Evolutionary conservation across 2,113 vertebrate species (phyloP).

Genomic region (Clarias batrachus): DNA sequence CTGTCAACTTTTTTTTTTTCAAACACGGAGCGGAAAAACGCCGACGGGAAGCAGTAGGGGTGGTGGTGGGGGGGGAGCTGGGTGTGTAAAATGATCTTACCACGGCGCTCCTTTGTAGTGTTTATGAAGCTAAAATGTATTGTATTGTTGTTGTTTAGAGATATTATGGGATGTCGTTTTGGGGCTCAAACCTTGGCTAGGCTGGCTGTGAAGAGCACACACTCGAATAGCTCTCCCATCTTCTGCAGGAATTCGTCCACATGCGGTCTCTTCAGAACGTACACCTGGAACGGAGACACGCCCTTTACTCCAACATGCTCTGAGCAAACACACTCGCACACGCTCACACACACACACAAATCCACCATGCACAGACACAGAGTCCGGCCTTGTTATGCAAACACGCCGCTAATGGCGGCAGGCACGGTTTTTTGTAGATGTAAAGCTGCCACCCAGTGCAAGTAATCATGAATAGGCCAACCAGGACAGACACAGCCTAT

Average conservation of each 20-base stretch:
- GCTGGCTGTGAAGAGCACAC: slow-evolving; percentile 97
- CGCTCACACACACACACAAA: neutral
- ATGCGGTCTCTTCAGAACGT: slow-evolving; percentile 93
- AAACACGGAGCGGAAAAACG: neutral
- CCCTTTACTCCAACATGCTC: neutral
- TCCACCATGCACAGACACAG: neutral
- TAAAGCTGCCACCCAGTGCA: slow-evolving; percentile 83
- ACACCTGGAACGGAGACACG: slow-evolving; percentile 78
- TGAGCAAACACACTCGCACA: neutral
- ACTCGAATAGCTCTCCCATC: slow-evolving; percentile 98
- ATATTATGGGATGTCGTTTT: slow-evolving; percentile 9
- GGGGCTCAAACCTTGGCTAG: slow-evolving; percentile 87
- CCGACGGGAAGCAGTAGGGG: neutral
- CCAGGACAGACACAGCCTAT: slow-evolving; percentile 93
- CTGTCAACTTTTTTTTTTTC: neutral
- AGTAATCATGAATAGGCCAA: slow-evolving; percentile 99
- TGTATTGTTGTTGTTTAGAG: too few relatives aligned
- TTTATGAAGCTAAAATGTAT: neutral
- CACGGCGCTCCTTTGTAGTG: neutral
- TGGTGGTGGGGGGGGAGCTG: too few relatives aligned
- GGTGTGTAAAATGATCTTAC: too few relatives aligned
- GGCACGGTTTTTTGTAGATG: slow-evolving; percentile 14
- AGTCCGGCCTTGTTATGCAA: neutral
- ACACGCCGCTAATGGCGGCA: neutral
- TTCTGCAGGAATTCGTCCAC: slow-evolving; percentile 97